Conservation (phyloP, 1,140 invertebrate species). For the Conus betulinus region DNA sequence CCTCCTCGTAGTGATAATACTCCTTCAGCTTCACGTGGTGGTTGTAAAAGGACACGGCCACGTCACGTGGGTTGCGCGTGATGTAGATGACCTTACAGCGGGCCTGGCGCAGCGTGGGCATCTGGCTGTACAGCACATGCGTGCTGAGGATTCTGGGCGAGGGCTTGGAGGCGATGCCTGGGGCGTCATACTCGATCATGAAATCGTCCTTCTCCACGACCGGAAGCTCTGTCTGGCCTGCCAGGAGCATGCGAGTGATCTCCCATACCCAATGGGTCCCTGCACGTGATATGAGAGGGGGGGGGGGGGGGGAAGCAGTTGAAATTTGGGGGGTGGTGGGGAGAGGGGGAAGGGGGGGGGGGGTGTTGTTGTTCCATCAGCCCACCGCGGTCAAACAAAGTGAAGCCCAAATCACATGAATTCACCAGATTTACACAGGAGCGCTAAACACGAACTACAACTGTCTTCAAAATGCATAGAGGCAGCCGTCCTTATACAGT, state of each 20-base stretch:
- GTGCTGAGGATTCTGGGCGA: constrained; percentile 64
- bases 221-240: constrained; percentile 52
- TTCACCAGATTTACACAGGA: too few relatives aligned
- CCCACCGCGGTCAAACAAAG: too few relatives aligned
- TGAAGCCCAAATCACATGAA: too few relatives aligned
- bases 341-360: too few relatives aligned
- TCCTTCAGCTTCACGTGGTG: constrained; percentile 51
- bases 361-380: too few relatives aligned
- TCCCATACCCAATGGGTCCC: constrained; percentile 68
- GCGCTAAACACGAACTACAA: too few relatives aligned
- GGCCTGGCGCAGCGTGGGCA: constrained; percentile 42
- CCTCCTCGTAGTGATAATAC: constrained; percentile 55
- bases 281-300: too few relatives aligned
- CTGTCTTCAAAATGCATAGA: too few relatives aligned
- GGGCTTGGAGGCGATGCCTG: constrained; percentile 22
- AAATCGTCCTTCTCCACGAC: constrained; percentile 43
- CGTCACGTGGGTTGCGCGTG: constrained; percentile 60
- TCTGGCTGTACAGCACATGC: constrained; percentile 50
- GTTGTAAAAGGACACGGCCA: constrained; percentile 54
- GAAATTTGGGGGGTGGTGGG: constrained; percentile 34
- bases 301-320: too few relatives aligned
- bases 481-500: too few relatives aligned
- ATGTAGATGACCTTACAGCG: constrained; percentile 58
- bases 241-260: constrained; percentile 52
- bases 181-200: constrained; percentile 48